Base-by-base conservation (phyloP, 2,797 vertebrate species). In the Agapornis canus region DNA sequence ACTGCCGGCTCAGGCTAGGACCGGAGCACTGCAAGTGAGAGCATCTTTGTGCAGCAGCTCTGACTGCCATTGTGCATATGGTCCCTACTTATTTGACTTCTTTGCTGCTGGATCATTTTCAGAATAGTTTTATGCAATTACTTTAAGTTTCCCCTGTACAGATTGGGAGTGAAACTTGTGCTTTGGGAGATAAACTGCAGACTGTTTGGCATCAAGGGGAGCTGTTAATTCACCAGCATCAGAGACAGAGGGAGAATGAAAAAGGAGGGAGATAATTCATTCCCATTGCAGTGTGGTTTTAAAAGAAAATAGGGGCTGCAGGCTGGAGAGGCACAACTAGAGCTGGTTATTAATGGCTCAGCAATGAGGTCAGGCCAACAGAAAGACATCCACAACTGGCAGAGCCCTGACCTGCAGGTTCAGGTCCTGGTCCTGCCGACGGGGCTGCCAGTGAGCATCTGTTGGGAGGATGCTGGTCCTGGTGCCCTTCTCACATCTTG, bases 91-190 rank as follows among this genome's bases (percentile, higher is more conserved):
- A 45, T 86, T 72, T 76, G 64, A 35, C 69, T 86, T 69, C 72
- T 72, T 82, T 81, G 65, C n/a, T 89, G 39, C 82, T 92, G 89
- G 82, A 93, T 76, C 13, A 0, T 54, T 92, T 80, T 91, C 92
- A 86, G 89, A 77, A 86, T 69, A 81, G 81, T 93, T 86, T 93
- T 89, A 75, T 89, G 64, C 86, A 92, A 92, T 95, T 91, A 59
- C 77, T 86, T 95, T 22, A 82, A 89, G 54, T 77, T 77, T 84
- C 75, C 65, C 42, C 60, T 5, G 78, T 19, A 5, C 65, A 81
- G 73, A 89, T 25, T 73, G 73, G 89, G 92, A 91, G 69, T 89
- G 45, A 84, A 86, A 59, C 73, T 83, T 49, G 69, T 61, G 59
- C 69, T 89, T 70, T 0, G 2, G 56, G 73, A 86, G 92, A 95